Evolutionary conservation across 2,113 vertebrate genomes (phyloP).

Genomic region (Theristicus caerulescens): DNA sequence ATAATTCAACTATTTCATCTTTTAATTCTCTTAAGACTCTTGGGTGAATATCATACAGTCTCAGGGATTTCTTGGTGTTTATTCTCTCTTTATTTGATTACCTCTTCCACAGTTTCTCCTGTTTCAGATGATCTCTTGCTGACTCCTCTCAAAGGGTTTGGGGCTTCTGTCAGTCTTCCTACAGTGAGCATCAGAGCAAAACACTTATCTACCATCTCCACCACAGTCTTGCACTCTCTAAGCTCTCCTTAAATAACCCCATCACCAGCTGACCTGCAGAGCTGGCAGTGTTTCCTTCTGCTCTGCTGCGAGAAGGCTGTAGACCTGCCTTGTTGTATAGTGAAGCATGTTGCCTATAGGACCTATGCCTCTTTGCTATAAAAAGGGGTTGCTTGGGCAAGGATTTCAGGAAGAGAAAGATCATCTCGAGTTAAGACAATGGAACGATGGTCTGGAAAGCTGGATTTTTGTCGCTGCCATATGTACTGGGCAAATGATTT

Average conservation of each 20-base stretch:
- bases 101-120: not conserved
- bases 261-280: not conserved
- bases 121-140: not conserved
- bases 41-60: not conserved
- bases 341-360: not conserved
- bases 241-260: not conserved
- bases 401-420: not conserved
- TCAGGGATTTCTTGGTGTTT: not conserved
- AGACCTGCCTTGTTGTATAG: not conserved
- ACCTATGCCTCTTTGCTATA: not conserved
- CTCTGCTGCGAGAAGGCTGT: not conserved
- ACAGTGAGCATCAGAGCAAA: not conserved
- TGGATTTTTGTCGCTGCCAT: constrained; percentile 2
- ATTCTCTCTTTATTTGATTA: not conserved
- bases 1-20: not conserved
- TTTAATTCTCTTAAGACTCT: not conserved
- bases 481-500: not conserved
- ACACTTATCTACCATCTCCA: not conserved
- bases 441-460: not conserved
- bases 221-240: not conserved
- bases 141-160: not conserved
- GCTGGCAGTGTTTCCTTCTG: not conserved
- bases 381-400: not conserved
- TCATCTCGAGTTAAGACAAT: not conserved
- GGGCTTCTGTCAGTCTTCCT: not conserved